phyloP scores from a whole-genome alignment of 2,797 vertebrate genomes.

The Salmo trutta region DNA sequence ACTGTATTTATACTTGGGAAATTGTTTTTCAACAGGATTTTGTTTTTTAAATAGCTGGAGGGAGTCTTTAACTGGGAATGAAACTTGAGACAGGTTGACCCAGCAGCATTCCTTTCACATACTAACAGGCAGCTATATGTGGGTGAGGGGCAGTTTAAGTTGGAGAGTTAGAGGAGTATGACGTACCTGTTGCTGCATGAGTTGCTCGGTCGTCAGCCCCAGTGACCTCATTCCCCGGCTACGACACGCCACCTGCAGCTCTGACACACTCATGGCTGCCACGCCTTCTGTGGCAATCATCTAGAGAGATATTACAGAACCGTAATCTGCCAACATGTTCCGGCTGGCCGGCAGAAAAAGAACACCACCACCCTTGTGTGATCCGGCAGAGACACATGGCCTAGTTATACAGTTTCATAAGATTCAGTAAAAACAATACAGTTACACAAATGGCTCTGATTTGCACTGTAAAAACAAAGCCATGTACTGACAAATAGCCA shows the following conservation, averaged over 20 bases:
- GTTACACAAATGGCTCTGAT: too few relatives aligned
- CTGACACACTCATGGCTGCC: conserved; percentile 81
- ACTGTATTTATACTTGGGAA: too few relatives aligned
- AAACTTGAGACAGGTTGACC: too few relatives aligned
- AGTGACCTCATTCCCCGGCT: conserved; percentile 91
- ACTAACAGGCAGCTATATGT: neutral
- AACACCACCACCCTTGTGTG: neutral
- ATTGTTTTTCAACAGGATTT: too few relatives aligned
- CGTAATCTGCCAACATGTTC: neutral
- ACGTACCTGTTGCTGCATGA: conserved; percentile 85
- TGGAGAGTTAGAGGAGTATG: neutral
- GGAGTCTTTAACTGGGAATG: too few relatives aligned
- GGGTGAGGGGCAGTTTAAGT: neutral
- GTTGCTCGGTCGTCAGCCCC: conserved; percentile 90
- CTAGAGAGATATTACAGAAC: conserved; percentile 57
- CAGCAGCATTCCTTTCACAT: too few relatives aligned
- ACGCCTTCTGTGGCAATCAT: conserved; percentile 91
- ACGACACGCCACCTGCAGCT: conserved; percentile 88
- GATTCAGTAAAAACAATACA: too few relatives aligned
- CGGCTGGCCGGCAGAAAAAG: neutral
- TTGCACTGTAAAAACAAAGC: too few relatives aligned
- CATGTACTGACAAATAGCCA: too few relatives aligned
- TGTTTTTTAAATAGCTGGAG: too few relatives aligned
- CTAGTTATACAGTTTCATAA: too few relatives aligned
- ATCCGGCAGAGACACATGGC: neutral